Evolutionary conservation across 37 sponge, comb jelly and placozoan genomes (phyloP), one percentile per base, ranked within the genome.

Genomic region (Aphrocallistes beatrix): DNA sequence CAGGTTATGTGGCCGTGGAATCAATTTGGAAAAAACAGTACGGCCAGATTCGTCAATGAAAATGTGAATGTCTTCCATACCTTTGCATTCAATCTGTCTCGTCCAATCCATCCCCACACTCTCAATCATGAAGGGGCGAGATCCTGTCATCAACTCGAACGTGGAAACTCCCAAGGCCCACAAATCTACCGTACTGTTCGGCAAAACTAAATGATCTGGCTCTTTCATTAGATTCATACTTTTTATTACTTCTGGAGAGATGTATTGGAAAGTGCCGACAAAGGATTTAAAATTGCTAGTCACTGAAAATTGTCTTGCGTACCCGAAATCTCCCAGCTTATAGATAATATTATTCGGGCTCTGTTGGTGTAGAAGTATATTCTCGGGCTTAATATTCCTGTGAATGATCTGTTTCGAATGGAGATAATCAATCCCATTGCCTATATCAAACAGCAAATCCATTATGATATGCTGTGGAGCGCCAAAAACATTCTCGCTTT

Each of bases 271-370:
- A 60, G 75, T 60, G 10, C 75, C 75, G n/a, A 60, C n/a, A 28
- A 60, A 60, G 3, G 75, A 60, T 60, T 60, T 60, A 28, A 60
- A 60, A 32, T 32, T 60, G 75, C 75, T 60, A 3, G 21, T 19
- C 10, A 60, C 34, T 32, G 75, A 60, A 28, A 60, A 60, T 60
- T 60, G 75, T 6, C 21, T 3, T 19, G 75, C 75, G n/a, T 60
- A 60, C 1, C 75, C 75, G 75, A 60, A 60, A 60, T 60, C 75
- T 30, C 17, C 75, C 3, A 60, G 75, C n/a, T 60, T 60, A 60
- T 60, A 60, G n/a, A 60, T 60, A 6, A 60, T 28, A 25, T 60
- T 30, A 60, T 60, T 60, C 25, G 8, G 75, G n/a, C 3, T 60
- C n/a, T 19, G 6, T 3, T 60, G 75, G 3, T 60, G 75, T 32